Evolutionary conservation across 2,113 vertebrate species (phyloP).

Genomic region (Panthera tigris): DNA sequence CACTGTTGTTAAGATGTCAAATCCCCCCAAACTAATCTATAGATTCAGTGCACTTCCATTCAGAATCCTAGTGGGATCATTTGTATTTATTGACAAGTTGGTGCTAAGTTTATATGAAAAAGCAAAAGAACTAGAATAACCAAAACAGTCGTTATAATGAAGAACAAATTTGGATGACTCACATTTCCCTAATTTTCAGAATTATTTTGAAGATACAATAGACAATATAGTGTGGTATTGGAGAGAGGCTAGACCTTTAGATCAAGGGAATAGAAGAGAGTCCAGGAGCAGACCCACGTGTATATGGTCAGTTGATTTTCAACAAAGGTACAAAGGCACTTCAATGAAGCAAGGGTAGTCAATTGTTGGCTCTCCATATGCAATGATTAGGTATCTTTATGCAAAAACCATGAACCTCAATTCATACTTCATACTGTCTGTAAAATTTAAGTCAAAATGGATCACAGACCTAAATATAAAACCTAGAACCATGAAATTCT

Average conservation of each 20-base stretch:
- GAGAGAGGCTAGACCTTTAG: slow-evolving; percentile 6
- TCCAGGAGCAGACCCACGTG: slow-evolving; percentile 12
- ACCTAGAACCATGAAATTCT: neutral
- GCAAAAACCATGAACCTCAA: neutral
- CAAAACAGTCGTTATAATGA: slow-evolving; percentile 40
- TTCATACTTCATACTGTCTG: neutral
- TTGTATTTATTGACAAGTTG: neutral
- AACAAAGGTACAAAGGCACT: neutral
- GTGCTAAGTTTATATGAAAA: slow-evolving; percentile 34
- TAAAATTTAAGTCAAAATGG: slow-evolving; percentile 24
- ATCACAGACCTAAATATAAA: slow-evolving; percentile 25
- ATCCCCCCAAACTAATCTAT: neutral
- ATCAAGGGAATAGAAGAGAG: neutral
- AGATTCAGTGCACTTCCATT: neutral
- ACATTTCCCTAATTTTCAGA: neutral
- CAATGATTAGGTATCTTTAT: neutral
- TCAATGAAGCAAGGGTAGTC: neutral
- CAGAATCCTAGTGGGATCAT: neutral
- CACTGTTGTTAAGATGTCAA: neutral
- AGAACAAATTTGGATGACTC: slow-evolving; percentile 32
- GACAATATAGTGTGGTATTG: neutral
- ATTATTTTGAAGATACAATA: slow-evolving; percentile 15
- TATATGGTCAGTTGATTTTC: neutral
- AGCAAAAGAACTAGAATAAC: neutral
- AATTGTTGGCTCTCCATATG: neutral